Percentiles rank a stretch among this genome's conserved stretches.
Evolutionary conservation across 2,888 invertebrate genomes (phyloP).

Genomic region (Tinea semifulvella): DNA sequence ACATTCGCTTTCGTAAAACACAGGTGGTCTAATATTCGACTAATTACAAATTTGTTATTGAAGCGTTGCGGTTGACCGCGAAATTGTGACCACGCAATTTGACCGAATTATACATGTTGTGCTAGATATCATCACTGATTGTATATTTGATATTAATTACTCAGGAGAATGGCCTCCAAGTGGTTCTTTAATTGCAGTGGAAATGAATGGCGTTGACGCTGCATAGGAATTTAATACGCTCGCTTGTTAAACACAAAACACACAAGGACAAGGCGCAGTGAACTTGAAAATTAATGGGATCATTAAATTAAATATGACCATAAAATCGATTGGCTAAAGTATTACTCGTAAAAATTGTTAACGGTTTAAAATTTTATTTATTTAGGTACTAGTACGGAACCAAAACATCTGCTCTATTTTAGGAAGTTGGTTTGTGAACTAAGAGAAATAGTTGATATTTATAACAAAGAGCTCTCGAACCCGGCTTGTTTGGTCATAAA

Average conservation of each 20-base stretch:
- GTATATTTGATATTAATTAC: slow-evolving; percentile 8
- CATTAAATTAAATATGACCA: too few relatives aligned
- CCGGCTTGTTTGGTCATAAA: too few relatives aligned
- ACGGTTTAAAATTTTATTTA: too few relatives aligned
- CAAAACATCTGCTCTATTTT: too few relatives aligned
- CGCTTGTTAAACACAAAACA: neutral
- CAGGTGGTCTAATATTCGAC: slow-evolving; percentile 1
- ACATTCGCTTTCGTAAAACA: slow-evolving; percentile 6
- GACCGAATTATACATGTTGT: slow-evolving; percentile 7
- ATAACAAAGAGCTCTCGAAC: too few relatives aligned
- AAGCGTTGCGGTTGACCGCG: neutral
- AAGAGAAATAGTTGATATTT: too few relatives aligned
- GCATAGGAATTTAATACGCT: neutral
- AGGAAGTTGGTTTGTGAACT: too few relatives aligned
- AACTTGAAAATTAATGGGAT: neutral
- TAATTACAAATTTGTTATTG: neutral
- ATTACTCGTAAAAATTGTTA: too few relatives aligned
- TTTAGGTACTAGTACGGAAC: too few relatives aligned
- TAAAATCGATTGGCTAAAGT: too few relatives aligned
- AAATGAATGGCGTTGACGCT: slow-evolving; percentile 9
- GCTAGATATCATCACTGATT: slow-evolving; percentile 10
- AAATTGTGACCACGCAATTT: neutral
- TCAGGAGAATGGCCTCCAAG: slow-evolving; percentile 3
- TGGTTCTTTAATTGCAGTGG: slow-evolving; percentile 3
- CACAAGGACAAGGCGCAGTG: neutral